Percentiles rank a stretch among this genome's conserved stretches.
Evolutionary conservation across 2,113 vertebrate species (phyloP).

Genomic region (Neolamprologus cancellatus): DNA sequence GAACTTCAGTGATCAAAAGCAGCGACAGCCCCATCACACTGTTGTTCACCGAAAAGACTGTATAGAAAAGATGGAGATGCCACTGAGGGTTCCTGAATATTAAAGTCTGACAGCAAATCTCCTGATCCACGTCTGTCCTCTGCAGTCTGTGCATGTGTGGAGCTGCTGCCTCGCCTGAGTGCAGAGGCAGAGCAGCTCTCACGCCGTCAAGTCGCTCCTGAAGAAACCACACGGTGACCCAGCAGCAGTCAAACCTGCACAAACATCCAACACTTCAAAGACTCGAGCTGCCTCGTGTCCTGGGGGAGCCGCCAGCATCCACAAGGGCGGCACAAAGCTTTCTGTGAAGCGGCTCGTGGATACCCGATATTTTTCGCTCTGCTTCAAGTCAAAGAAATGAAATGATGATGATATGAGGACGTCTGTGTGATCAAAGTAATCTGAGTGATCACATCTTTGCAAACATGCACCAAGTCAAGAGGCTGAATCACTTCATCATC

Average conservation of each 20-base stretch:
- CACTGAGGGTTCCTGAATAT: background rate
- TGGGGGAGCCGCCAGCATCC: background rate
- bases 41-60: accelerated
- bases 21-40: accelerated
- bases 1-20: background rate
- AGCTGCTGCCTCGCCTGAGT: background rate
- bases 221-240: background rate
- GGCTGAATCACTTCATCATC: background rate
- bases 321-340: background rate
- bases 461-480: background rate
- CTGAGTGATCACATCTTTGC: background rate
- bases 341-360: background rate
- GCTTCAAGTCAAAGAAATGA: background rate
- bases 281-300: background rate
- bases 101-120: background rate
- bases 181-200: background rate
- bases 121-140: accelerated
- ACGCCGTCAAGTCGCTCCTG: accelerated
- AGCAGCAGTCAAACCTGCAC: background rate
- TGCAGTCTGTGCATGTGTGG: background rate
- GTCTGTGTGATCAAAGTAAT: background rate
- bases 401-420: background rate
- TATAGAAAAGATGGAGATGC: background rate
- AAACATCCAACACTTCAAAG: background rate
- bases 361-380: background rate